Evolutionary conservation across 2,113 vertebrate genomes (phyloP).

Genomic region (Ammospiza nelsoni): DNA sequence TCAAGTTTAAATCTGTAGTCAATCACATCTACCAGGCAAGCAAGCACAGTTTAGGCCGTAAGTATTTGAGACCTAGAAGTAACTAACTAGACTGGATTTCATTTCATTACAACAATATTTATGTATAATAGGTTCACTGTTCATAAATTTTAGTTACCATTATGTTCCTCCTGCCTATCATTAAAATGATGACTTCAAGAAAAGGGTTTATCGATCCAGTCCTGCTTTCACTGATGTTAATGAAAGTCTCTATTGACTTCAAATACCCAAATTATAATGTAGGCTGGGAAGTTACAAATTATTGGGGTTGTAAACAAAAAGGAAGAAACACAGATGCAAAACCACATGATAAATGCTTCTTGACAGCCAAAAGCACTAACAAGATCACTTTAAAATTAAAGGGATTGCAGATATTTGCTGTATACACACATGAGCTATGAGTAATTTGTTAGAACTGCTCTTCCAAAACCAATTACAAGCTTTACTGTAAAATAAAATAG

Average conservation of each 20-base stretch:
- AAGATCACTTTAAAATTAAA: background rate
- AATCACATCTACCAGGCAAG: constrained; percentile 37
- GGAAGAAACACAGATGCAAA: background rate
- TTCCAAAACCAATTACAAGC: background rate
- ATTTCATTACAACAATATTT: constrained; percentile 36
- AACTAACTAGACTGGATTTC: constrained; percentile 12
- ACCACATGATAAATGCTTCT: background rate
- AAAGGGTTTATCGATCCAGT: background rate
- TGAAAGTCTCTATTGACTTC: background rate
- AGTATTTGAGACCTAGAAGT: background rate
- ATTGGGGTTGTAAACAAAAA: background rate
- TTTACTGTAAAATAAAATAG: background rate
- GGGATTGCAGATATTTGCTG: background rate
- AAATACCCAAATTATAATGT: background rate
- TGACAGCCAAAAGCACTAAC: background rate
- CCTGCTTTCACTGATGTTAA: background rate
- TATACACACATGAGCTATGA: background rate
- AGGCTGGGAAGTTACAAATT: background rate
- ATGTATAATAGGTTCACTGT: background rate
- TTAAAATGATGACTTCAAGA: background rate
- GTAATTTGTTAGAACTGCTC: background rate
- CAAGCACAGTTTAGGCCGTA: constrained; percentile 24
- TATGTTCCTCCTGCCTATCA: background rate
- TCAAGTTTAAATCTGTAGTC: constrained; percentile 58
- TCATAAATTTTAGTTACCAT: background rate